Evolutionary conservation across 2,113 vertebrate species (phyloP), one percentile per base, ranked within the genome.

Genomic region (Irena cyanogastra): DNA sequence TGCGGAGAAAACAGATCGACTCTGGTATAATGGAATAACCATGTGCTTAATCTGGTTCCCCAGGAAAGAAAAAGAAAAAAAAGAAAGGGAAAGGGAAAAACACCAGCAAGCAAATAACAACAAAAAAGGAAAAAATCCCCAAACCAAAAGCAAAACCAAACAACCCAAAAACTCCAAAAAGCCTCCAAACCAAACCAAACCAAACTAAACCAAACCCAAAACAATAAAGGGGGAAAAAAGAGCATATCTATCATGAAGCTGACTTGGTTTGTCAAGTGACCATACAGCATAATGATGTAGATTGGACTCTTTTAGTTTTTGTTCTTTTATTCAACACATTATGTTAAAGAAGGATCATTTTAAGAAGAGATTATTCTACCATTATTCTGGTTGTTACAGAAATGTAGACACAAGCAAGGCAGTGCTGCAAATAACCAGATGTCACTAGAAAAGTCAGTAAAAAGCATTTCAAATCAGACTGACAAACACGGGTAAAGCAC

Each of bases 131-230:
- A 23, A 13, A 14, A 26, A 28, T 4, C 7, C 28, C 45, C 7
- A 24, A 33, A 23, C 9, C 12, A 16, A 11, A 65, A 49, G 14
- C 20, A 47, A 37, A 60, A 31, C 11, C 30, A 20, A 42, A 6
- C 13, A 7, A 7, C 4, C 9, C 2, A 10, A 19, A 17, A 3
- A 2, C 27, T 5, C 28, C 16, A 30, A 20, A 21, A 20, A n/a
- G 8, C 7, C 22, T 26, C 23, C 6, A 74, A 72, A 54, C 16
- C 19, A n/a, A 72, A 3, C 8, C 7, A 72, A 70, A 37, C 9
- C 7, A 64, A 68, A 5, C 11, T 5, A 71, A 42, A 31, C 7
- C 21, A 50, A 87, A 2, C 7, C 8, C 31, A 78, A 54, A 70
- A 24, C 10, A 45, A 28, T 24, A 61, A 39, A 45, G 8, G 5